These are phyloP conservation scores for Antechinus stuartii DNA, from an alignment of 2,113 vertebrate genomes.

Conservation along the genomic window DNA sequence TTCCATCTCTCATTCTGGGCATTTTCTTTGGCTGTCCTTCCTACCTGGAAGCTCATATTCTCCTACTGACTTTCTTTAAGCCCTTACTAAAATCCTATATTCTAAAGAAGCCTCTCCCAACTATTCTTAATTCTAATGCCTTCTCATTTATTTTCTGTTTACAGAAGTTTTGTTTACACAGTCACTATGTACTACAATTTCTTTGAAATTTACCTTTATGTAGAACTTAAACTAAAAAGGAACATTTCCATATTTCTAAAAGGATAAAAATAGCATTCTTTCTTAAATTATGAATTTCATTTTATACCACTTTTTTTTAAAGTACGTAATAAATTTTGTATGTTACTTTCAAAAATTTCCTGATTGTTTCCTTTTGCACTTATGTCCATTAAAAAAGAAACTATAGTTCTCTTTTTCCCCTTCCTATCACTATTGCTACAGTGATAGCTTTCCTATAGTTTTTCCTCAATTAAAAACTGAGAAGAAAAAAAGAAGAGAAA, in stretches of 20 bases:
- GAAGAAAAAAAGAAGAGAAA: neutral
- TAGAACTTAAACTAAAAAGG: neutral
- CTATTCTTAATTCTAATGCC: too few relatives aligned
- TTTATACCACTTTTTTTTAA: neutral
- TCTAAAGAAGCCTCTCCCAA: too few relatives aligned
- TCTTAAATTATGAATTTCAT: neutral
- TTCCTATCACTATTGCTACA: neutral
- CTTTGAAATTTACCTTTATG: neutral
- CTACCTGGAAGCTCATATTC: too few relatives aligned
- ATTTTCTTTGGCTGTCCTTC: too few relatives aligned
- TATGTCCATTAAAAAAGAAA: neutral
- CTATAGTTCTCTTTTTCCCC: neutral
- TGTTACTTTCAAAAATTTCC: neutral
- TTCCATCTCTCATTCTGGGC: too few relatives aligned
- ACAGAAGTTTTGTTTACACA: neutral
- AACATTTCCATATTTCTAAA: neutral
- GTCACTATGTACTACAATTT: neutral
- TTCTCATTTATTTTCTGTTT: too few relatives aligned
- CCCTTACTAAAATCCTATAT: too few relatives aligned
- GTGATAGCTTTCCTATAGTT: neutral
- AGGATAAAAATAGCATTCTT: neutral
- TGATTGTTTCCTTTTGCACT: neutral
- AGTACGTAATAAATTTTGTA: neutral
- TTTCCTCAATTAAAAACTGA: neutral
- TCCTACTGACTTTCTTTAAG: too few relatives aligned